Base-by-base conservation (phyloP, 1,140 invertebrate genomes). In the Stenopsyche tienmushanensis region DNA sequence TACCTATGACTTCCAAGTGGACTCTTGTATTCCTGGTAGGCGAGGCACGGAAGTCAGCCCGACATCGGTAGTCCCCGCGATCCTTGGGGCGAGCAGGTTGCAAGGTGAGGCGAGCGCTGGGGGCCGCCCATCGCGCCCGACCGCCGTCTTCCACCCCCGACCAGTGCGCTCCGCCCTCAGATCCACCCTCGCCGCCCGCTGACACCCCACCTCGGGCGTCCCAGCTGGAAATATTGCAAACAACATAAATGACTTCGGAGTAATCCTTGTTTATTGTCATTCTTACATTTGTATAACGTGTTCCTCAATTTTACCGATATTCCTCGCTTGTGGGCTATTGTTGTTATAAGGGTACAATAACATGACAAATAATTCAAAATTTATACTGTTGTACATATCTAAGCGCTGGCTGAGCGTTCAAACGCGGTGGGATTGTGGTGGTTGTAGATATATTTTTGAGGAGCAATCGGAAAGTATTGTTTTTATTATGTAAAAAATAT, bases 11-110 rank as follows among this genome's bases (percentile, higher is more conserved):
- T 47, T 70, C 60, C 9, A 70, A 50, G 26, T 49, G 62, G 20
- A 70, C 55, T 15, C 53, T 54, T 18, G 68, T 70, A 54, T 64
- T 70, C 25, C 68, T 64, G 0, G 68, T 66, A n/a, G 68, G 68
- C 3, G 68, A 66, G 10, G 68, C 53, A 8, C 54, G 24, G 34
- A 70, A 70, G 20, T 70, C 68, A 7, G 68, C 68, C 17, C 68
- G 17, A 57, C 68, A 70, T 5, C 59, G 39, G 41, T 70, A 70
- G 34, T 70, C 68, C 2, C 64, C 68, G 3, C 68, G 53, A 26
- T 70, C 68, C 3, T 29, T 21, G 8, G 68, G 34, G 8, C 9
- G 45, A 2, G 68, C 52, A 9, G 64, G 65, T 13, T 64, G 47
- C 25, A 70, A 57, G 9, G 62, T 34, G 2, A 70, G 64, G 17